These are phyloP conservation scores for Danio tinwini DNA, from an alignment of 2,797 vertebrate genomes.

Conservation along the genomic window DNA sequence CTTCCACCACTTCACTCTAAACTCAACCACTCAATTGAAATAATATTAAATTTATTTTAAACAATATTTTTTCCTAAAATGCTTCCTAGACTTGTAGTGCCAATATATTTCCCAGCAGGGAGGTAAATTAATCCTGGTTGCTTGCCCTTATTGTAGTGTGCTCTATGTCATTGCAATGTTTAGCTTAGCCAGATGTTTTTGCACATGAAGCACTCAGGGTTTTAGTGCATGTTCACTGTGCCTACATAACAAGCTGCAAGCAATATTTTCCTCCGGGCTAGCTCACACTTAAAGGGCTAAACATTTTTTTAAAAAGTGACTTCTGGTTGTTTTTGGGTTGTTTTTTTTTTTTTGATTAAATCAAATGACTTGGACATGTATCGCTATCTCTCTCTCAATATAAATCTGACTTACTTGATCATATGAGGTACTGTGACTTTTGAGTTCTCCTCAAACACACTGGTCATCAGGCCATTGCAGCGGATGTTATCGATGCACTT, in stretches of 20 bases:
- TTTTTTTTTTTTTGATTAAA: no score
- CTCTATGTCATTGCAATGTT: constrained; percentile 5
- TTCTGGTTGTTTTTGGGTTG: no score
- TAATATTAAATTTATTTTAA: no score
- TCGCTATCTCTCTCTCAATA: constrained; percentile 2
- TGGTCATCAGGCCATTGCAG: constrained; percentile 98
- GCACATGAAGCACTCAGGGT: not conserved
- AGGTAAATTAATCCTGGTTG: not conserved
- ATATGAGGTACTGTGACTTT: constrained; percentile 98
- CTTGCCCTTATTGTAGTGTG: constrained; percentile 1
- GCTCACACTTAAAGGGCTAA: not conserved
- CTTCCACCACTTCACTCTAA: no score
- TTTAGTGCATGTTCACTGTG: not conserved
- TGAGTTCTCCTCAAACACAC: constrained; percentile 98
- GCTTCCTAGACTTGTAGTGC: constrained; percentile 1
- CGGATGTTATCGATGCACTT: constrained; percentile 98
- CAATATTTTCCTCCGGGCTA: not conserved
- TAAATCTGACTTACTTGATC: constrained; percentile 90
- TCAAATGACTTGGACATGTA: not conserved
- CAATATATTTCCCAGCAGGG: constrained; percentile 15
- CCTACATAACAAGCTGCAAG: not conserved
- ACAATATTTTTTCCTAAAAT: not conserved
- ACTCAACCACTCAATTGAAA: no score
- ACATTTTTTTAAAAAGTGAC: not conserved
- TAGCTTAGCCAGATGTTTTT: not conserved